Conservation (phyloP, 2,797 vertebrate genomes). For the Chaenodraco wilsoni region DNA sequence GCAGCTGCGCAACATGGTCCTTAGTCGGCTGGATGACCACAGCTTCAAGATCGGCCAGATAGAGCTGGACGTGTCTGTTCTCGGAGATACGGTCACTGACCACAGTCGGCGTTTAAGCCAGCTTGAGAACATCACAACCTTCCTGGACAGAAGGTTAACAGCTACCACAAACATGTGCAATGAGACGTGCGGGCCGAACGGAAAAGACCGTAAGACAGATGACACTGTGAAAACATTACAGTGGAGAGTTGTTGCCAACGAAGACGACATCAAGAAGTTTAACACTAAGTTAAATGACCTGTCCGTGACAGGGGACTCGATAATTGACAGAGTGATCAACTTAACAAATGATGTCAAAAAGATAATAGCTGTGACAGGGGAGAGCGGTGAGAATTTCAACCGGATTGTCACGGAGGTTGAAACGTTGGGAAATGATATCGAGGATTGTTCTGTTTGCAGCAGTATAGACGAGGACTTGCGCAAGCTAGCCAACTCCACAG, state of each 20-base stretch:
- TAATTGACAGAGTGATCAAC: constrained; percentile 72
- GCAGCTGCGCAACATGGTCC: constrained; percentile 77
- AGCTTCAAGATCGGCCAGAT: constrained; percentile 79
- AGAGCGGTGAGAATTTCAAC: constrained; percentile 79
- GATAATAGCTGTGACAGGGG: constrained; percentile 77
- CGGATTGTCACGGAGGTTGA: constrained; percentile 79
- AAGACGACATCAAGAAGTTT: constrained; percentile 83
- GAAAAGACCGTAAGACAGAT: constrained; percentile 61
- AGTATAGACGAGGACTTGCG: constrained; percentile 74
- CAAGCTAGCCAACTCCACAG: constrained; percentile 78
- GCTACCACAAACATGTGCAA: constrained; percentile 80
- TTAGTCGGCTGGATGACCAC: constrained; percentile 74
- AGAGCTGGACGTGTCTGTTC: constrained; percentile 78
- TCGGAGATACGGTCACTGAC: constrained; percentile 77
- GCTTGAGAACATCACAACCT: constrained; percentile 76
- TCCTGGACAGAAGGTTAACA: constrained; percentile 82
- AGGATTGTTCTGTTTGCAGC: constrained; percentile 75
- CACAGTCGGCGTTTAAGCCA: constrained; percentile 76
- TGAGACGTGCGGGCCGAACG: constrained; percentile 78
- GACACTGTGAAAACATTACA: constrained; percentile 84
- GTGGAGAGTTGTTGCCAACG: constrained; percentile 83
- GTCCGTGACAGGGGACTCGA: constrained; percentile 80
- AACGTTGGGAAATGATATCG: constrained; percentile 74
- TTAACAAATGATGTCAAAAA: constrained; percentile 77
- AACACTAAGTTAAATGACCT: constrained; percentile 83